Conservation (phyloP, 2,113 vertebrate species). For the Sylvietta virens region DNA sequence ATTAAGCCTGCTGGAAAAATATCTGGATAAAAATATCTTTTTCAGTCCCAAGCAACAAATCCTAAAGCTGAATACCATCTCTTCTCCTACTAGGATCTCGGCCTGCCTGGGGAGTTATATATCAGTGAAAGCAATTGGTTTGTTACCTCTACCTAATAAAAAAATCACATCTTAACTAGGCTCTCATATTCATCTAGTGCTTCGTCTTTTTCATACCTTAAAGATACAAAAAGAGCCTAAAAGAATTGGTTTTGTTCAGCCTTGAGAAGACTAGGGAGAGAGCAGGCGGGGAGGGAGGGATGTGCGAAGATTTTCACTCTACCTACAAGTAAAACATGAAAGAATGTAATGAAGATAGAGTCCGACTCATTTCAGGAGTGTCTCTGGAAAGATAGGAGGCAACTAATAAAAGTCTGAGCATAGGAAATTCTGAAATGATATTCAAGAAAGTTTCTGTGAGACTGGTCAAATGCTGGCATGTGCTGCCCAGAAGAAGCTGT, state of each 20-base stretch:
- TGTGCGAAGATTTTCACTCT: not conserved
- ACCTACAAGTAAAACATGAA: not conserved
- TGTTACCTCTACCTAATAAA: not conserved
- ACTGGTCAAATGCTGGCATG: not conserved
- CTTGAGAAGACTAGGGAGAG: not conserved
- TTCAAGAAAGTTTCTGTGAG: not conserved
- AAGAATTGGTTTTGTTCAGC: not conserved
- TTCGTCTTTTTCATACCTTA: not conserved
- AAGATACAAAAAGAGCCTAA: not conserved
- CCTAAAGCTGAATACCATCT: not conserved
- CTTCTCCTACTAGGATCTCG: not conserved
- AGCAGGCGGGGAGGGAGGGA: accelerated
- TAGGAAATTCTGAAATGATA: not conserved
- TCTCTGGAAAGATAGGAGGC: not conserved
- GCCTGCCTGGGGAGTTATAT: not conserved
- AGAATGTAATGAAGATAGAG: not conserved
- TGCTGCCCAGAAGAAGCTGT: not conserved
- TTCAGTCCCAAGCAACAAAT: not conserved
- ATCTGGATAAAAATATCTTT: not conserved
- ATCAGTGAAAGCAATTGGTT: not conserved
- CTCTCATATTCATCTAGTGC: not conserved
- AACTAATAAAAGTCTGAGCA: not conserved
- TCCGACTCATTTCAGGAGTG: not conserved
- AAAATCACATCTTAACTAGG: not conserved
- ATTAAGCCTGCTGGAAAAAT: not conserved